Conservation (phyloP, 2,113 vertebrate species). For the Macroglossus sobrinus region DNA sequence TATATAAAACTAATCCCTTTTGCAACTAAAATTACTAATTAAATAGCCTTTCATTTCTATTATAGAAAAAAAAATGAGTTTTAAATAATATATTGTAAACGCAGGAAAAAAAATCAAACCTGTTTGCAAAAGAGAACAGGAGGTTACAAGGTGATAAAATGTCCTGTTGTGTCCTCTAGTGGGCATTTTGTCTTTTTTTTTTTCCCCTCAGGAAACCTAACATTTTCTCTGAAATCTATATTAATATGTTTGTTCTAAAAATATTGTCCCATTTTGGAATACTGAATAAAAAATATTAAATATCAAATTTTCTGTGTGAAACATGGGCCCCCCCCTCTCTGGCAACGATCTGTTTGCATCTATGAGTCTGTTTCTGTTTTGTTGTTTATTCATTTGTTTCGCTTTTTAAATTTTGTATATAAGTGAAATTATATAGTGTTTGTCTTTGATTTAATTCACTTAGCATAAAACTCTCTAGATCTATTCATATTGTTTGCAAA, state of each 20-base stretch:
- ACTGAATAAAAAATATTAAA: neutral
- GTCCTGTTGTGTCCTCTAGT: neutral
- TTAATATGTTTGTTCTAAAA: neutral
- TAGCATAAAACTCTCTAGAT: neutral
- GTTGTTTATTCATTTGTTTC: neutral
- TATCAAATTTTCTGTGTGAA: neutral
- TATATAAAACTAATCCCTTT: neutral
- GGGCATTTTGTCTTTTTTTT: neutral
- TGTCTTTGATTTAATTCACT: neutral
- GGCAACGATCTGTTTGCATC: neutral
- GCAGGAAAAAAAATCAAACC: neutral
- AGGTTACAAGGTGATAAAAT: neutral
- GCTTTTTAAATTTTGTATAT: neutral
- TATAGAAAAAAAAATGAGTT: neutral
- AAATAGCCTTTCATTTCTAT: neutral
- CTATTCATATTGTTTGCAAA: neutral
- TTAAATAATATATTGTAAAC: neutral
- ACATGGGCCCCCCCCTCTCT: neutral
- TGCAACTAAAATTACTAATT: neutral
- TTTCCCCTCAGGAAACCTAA: neutral
- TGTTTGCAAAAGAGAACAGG: neutral
- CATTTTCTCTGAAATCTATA: neutral
- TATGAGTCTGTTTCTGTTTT: neutral
- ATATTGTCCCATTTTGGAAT: neutral
- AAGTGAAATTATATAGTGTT: neutral